Conservation (phyloP, 2,113 vertebrate genomes). For the Fregetta grallaria region DNA sequence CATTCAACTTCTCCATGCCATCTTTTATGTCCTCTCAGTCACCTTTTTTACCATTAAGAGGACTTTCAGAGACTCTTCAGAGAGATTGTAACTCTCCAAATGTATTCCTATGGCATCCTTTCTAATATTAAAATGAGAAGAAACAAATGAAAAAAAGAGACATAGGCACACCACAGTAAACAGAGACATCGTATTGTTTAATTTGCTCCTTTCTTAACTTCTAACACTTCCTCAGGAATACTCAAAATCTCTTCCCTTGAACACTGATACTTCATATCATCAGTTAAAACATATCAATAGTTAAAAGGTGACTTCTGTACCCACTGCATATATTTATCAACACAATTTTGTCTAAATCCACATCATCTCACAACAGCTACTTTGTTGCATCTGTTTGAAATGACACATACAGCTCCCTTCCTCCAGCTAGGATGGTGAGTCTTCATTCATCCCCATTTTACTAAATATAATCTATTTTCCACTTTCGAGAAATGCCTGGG, state of each 20-base stretch:
- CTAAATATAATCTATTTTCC: background rate
- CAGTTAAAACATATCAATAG: background rate
- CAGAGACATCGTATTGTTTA: background rate
- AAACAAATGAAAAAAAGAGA: background rate
- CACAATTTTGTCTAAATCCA: background rate
- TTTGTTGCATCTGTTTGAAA: background rate
- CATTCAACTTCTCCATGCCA: background rate
- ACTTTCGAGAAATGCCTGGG: background rate
- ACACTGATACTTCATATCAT: background rate
- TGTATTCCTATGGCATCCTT: background rate
- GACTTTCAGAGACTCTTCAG: background rate
- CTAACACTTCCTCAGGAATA: background rate
- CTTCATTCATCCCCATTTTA: background rate
- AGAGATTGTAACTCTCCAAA: background rate
- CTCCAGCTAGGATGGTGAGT: accelerated
- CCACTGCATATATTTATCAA: background rate
- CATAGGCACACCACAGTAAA: background rate
- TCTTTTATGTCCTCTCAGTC: background rate
- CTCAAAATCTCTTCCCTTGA: background rate
- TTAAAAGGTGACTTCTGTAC: background rate
- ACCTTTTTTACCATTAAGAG: background rate
- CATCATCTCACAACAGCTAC: background rate
- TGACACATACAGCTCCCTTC: background rate
- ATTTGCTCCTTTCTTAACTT: background rate
- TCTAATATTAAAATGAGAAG: background rate